Conservation (phyloP, 1,140 invertebrate species). For the Drosophila lini region DNA sequence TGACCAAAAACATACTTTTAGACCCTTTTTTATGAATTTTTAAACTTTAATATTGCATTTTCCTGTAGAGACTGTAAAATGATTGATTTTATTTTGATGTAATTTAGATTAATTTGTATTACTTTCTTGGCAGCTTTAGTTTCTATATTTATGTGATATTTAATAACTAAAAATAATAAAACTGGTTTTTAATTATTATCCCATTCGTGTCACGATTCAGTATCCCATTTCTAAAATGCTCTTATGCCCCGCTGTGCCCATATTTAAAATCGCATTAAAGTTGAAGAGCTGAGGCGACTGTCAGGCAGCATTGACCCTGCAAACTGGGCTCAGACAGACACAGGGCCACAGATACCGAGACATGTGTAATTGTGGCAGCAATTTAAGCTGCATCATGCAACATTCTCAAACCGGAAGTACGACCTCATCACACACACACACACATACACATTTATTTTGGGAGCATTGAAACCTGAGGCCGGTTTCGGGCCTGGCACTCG, state of each 20-base stretch:
- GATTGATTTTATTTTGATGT: too few relatives aligned
- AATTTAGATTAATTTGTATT: too few relatives aligned
- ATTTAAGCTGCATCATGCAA: constrained; percentile 74
- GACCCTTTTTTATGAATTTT: too few relatives aligned
- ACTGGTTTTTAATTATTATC: not conserved
- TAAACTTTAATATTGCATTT: too few relatives aligned
- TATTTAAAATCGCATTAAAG: constrained; percentile 65
- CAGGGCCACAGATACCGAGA: constrained; percentile 41
- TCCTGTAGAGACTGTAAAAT: too few relatives aligned
- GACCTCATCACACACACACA: constrained; percentile 41
- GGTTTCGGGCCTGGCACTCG: constrained; percentile 41
- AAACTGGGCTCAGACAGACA: constrained; percentile 46
- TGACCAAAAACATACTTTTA: too few relatives aligned
- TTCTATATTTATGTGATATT: not conserved
- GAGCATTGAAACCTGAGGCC: constrained; percentile 64
- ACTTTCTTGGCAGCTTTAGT: not conserved
- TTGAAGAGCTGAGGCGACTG: constrained; percentile 32
- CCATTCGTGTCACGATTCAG: constrained; percentile 5
- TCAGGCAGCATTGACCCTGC: constrained; percentile 75
- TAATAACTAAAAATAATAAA: not conserved
- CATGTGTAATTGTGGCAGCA: constrained; percentile 80
- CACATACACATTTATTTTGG: constrained; percentile 5
- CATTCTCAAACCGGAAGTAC: constrained; percentile 73
- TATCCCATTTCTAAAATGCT: constrained; percentile 1
- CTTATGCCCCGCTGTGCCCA: not conserved